These are phyloP conservation scores for Glossosoma conforme DNA, from an alignment of 1,140 invertebrate genomes.

Conservation along the genomic window DNA sequence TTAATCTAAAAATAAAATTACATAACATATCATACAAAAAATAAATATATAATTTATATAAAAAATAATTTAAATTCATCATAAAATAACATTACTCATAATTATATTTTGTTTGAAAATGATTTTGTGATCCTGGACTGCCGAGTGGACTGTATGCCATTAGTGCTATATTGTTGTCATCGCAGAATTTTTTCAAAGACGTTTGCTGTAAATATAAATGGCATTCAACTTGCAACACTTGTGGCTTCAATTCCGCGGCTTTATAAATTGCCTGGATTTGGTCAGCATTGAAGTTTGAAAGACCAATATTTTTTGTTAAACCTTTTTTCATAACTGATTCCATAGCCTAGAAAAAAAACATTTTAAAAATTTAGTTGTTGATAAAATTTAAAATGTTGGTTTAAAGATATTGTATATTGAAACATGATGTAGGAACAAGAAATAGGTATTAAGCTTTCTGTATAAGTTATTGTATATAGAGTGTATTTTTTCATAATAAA, in stretches of 20 bases:
- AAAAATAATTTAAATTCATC: constrained; percentile 2
- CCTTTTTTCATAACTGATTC: constrained; percentile 65
- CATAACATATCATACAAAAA: not conserved
- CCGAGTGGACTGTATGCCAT: constrained; percentile 83
- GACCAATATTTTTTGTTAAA: constrained; percentile 61
- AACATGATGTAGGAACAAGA: not conserved
- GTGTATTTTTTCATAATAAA: not conserved
- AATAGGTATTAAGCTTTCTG: not conserved
- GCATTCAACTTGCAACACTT: constrained; percentile 56
- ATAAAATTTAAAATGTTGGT: not conserved
- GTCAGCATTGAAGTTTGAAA: constrained; percentile 73
- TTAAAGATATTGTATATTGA: not conserved
- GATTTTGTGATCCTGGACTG: constrained; percentile 46
- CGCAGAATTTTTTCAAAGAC: constrained; percentile 69
- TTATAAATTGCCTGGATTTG: constrained; percentile 54
- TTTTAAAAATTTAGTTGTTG: not conserved
- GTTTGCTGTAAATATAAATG: constrained; percentile 81
- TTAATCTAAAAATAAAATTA: constrained; percentile 32
- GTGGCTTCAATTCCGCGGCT: constrained; percentile 18
- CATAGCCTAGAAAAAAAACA: constrained; percentile 57
- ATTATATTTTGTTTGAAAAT: constrained; percentile 50
- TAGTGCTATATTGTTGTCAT: constrained; percentile 64
- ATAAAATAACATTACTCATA: constrained; percentile 44
- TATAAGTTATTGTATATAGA: not conserved
- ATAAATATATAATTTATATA: not conserved